A percentile compares a stretch with the other conserved stretches of the same genome.
Conservation (phyloP, 2,113 vertebrate species). For the Sphyrna mokarran region DNA sequence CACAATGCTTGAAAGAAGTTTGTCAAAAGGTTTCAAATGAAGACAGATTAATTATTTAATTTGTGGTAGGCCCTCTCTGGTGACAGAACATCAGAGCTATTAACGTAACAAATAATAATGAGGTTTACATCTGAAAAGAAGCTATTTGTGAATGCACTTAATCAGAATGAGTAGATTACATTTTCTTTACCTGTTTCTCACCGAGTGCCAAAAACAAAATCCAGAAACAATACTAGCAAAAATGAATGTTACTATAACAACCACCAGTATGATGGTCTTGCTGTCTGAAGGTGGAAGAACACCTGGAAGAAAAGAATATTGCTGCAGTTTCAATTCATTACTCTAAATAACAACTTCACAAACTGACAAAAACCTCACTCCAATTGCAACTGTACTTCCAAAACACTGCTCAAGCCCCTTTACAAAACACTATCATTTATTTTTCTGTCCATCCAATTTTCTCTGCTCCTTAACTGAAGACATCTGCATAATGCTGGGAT, state of each 20-base stretch:
- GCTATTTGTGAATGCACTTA: neutral
- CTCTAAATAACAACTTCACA: neutral
- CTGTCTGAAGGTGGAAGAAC: neutral
- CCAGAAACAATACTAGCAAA: conserved; percentile 43
- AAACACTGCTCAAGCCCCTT: neutral
- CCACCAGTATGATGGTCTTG: conserved; percentile 38
- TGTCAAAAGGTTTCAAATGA: too few relatives aligned
- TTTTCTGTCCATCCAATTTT: neutral
- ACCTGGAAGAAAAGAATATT: conserved; percentile 11
- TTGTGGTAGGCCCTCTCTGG: neutral
- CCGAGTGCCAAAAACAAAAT: conserved; percentile 41
- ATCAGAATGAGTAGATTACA: neutral
- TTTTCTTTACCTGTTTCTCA: conserved; percentile 51
- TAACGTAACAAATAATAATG: neutral
- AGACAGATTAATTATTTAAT: neutral
- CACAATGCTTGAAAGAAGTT: neutral
- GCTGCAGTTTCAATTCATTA: neutral
- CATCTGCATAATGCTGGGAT: neutral
- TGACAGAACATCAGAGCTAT: neutral
- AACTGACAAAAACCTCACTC: neutral
- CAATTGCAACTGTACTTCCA: neutral
- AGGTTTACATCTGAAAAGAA: neutral
- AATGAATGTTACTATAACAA: conserved; percentile 39
- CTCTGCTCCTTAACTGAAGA: neutral
- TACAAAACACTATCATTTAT: neutral